Percentiles rank a stretch among this genome's conserved stretches.
Conservation (phyloP, 2,797 vertebrate genomes). For the Sebastes taczanowskii region DNA sequence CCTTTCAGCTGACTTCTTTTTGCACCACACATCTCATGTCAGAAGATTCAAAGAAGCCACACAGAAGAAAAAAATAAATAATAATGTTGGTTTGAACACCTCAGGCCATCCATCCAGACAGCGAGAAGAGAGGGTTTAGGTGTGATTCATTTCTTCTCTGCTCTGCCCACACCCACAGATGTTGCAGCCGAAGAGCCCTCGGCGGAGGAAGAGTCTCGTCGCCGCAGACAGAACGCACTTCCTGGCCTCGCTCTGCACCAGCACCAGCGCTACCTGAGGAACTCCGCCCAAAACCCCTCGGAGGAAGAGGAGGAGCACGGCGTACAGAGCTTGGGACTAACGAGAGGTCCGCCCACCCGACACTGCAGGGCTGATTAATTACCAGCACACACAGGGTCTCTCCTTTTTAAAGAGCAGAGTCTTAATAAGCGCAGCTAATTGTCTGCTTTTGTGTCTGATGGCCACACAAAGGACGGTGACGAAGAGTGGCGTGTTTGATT, state of each 20-base stretch:
- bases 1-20: constrained; percentile 40
- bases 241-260: constrained; percentile 74
- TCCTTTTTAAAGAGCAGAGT: constrained; percentile 46
- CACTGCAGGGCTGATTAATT: constrained; percentile 63
- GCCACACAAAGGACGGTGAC: constrained; percentile 60
- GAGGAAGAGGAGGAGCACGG: constrained; percentile 87
- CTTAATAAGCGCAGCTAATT: constrained; percentile 72
- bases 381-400: constrained; percentile 44
- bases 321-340: constrained; percentile 68
- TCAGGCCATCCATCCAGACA: constrained; percentile 53
- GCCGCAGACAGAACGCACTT: constrained; percentile 85
- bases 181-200: constrained; percentile 81
- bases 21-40: constrained; percentile 50
- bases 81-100: constrained; percentile 53
- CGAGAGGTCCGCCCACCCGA: constrained; percentile 84
- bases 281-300: constrained; percentile 72
- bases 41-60: constrained; percentile 45
- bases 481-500: constrained; percentile 55
- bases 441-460: constrained; percentile 67
- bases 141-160: constrained; percentile 59
- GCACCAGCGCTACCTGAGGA: constrained; percentile 81
- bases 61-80: background rate
- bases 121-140: constrained; percentile 31
- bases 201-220: constrained; percentile 85
- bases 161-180: constrained; percentile 79